Percentiles rank a stretch among this genome's conserved stretches.
Evolutionary conservation across 2,797 vertebrate species (phyloP).

Genomic region (Vultur gryphus): DNA sequence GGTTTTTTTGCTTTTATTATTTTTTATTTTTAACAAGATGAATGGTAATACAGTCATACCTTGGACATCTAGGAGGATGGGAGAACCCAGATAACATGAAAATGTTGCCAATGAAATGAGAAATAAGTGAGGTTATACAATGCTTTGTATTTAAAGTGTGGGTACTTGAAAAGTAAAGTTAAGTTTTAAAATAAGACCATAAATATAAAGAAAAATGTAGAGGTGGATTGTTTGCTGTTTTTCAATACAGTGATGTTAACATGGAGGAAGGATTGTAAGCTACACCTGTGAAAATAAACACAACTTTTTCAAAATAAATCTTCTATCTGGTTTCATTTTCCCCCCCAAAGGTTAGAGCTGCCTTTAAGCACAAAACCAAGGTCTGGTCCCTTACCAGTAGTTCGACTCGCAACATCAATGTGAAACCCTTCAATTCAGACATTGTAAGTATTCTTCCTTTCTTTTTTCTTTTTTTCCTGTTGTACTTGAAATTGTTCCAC

Average conservation of each 20-base stretch:
- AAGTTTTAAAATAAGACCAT: not conserved
- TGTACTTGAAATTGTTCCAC: not conserved
- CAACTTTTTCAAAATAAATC: not conserved
- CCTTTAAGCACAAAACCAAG: constrained; percentile 98
- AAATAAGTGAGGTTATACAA: not conserved
- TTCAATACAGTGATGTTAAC: not conserved
- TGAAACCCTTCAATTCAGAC: constrained; percentile 93
- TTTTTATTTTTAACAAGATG: not conserved
- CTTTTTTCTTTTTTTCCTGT: accelerated
- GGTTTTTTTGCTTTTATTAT: not conserved
- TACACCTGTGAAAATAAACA: not conserved
- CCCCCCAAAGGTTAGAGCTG: constrained; percentile 87
- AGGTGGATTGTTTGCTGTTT: not conserved
- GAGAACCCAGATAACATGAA: not conserved
- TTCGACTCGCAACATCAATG: constrained; percentile 86
- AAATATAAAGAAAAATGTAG: not conserved
- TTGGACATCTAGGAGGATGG: not conserved
- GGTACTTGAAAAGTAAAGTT: not conserved
- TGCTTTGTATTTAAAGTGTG: not conserved
- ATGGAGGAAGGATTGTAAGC: not conserved
- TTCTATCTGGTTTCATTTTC: not conserved
- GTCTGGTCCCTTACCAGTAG: constrained; percentile 97
- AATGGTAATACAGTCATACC: not conserved
- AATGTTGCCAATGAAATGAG: not conserved
- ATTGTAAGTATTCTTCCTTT: constrained; percentile 79